Percentiles rank a stretch among this genome's conserved stretches.
Conservation (phyloP, 23 tunicate genomes). For the Phallusia fumigata region DNA sequence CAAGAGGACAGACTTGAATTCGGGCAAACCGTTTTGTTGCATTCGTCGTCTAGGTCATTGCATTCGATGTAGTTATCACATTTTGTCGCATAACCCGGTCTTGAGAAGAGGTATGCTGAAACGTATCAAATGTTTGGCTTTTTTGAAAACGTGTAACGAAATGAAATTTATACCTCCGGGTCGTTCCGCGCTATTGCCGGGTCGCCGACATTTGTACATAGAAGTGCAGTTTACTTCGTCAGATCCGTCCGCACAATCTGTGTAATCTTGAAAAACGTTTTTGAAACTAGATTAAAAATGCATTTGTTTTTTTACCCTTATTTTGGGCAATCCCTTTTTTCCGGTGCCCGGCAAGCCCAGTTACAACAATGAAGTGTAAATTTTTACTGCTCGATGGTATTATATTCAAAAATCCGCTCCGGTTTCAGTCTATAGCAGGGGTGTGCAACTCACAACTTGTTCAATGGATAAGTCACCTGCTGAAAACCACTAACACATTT, state of each 20-base stretch:
- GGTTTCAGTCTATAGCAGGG: too few species aligned
- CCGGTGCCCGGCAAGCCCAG: too few species aligned
- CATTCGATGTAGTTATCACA: slow-evolving; percentile 8
- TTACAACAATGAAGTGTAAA: too few species aligned
- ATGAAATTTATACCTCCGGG: neutral
- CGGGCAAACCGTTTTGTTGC: slow-evolving; percentile 27
- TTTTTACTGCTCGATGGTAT: too few species aligned
- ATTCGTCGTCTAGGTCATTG: slow-evolving; percentile 25
- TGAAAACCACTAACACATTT: too few species aligned
- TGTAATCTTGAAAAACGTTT: slow-evolving; percentile 11
- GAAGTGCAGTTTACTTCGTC: slow-evolving; percentile 42
- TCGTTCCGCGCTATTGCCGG: neutral
- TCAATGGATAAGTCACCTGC: too few species aligned
- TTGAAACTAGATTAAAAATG: too few species aligned
- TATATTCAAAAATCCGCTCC: too few species aligned
- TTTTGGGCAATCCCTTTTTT: too few species aligned
- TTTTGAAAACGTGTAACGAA: neutral
- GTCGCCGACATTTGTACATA: slow-evolving; percentile 5
- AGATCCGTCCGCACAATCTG: slow-evolving; percentile 47
- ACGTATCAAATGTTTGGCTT: too few species aligned
- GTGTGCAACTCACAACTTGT: too few species aligned
- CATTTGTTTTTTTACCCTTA: too few species aligned
- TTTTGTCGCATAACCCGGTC: slow-evolving; percentile 16
- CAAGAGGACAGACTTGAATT: neutral
- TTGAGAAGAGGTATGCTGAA: slow-evolving; percentile 6